These are phyloP conservation scores for Theocolax elegans DNA, from an alignment of 1,140 invertebrate species.

Conservation along the genomic window DNA sequence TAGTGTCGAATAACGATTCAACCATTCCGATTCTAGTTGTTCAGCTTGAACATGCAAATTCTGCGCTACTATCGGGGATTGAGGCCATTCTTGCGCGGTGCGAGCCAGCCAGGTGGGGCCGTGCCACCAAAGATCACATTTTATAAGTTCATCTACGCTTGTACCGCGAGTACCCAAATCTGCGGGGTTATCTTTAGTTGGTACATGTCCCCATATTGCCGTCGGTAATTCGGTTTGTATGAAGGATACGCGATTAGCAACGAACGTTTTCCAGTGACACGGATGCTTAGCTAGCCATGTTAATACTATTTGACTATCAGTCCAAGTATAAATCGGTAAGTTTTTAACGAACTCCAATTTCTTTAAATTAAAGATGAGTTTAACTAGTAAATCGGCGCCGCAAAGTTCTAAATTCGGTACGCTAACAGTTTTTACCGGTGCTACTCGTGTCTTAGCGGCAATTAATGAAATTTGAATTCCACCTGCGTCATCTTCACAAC, in stretches of 20 bases:
- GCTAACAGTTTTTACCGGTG: background rate
- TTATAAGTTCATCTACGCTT: background rate
- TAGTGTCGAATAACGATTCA: background rate
- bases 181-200: background rate
- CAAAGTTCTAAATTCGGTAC: background rate
- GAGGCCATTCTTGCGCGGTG: background rate
- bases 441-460: background rate
- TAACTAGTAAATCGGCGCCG: background rate
- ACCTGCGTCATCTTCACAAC: too few relatives aligned
- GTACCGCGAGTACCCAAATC: background rate
- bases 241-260: background rate
- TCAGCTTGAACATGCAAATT: background rate
- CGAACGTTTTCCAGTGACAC: slow-evolving; percentile 7
- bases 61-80: too few relatives aligned
- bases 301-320: slow-evolving; percentile 5
- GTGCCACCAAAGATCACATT: background rate
- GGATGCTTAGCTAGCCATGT: background rate
- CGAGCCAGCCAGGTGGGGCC: background rate
- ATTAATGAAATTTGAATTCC: background rate
- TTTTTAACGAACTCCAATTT: background rate
- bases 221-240: slow-evolving; percentile 3
- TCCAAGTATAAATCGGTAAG: background rate
- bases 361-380: background rate
- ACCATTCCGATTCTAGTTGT: background rate
- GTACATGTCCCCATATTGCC: background rate